Evolutionary conservation across 2,797 vertebrate species (phyloP).

Genomic region (Apogon talboti): DNA sequence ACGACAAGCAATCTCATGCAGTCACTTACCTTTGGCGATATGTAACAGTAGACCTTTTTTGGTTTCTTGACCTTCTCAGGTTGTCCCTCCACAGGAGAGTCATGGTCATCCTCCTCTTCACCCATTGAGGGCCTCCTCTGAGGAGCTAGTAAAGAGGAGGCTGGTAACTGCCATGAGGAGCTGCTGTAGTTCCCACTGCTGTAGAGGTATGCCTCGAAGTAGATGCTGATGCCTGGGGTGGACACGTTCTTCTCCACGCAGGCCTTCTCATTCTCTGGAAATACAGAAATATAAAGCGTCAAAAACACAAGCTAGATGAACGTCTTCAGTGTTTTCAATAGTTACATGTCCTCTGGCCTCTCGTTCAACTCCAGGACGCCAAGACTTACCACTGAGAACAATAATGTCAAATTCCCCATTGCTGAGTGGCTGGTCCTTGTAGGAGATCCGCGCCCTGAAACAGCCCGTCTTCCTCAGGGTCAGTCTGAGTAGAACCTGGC

Average conservation of each 20-base stretch:
- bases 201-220: slow-evolving; percentile 98
- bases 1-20: not conserved
- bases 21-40: slow-evolving; percentile 93
- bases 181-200: slow-evolving; percentile 90
- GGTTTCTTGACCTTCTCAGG: slow-evolving; percentile 98
- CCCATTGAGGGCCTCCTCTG: slow-evolving; percentile 92
- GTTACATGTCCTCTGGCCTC: too few species aligned
- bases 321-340: not conserved
- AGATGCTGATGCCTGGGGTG: slow-evolving; percentile 96
- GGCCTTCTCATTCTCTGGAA: slow-evolving; percentile 93
- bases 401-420: slow-evolving; percentile 99
- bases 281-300: not conserved
- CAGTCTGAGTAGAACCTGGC: slow-evolving; percentile 92
- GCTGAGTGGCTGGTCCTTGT: slow-evolving; percentile 93
- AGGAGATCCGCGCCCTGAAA: slow-evolving; percentile 93
- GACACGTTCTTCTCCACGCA: slow-evolving; percentile 97
- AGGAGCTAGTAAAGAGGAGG: slow-evolving; percentile 87
- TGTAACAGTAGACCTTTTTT: slow-evolving; percentile 99
- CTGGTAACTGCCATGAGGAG: slow-evolving; percentile 91
- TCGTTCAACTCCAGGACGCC: not conserved
- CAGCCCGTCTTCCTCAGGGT: slow-evolving; percentile 92
- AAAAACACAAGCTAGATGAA: not conserved
- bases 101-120: slow-evolving; percentile 93
- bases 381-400: slow-evolving; percentile 92
- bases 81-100: slow-evolving; percentile 92